phyloP scores from a whole-genome alignment of 1,140 invertebrate genomes.

The Brachionus sp. region DNA sequence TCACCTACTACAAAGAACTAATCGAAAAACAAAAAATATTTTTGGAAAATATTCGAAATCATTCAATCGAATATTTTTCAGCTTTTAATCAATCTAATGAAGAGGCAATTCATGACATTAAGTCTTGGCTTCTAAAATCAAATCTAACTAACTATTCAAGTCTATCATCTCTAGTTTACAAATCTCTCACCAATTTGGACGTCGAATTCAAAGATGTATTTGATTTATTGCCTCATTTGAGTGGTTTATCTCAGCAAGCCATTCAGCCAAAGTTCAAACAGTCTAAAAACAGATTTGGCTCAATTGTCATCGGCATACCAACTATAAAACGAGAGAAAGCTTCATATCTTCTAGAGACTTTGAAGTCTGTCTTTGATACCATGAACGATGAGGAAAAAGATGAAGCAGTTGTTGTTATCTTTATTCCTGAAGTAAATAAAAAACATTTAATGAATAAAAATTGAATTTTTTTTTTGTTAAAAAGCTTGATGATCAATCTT shows the following conservation, averaged over 20 bases:
- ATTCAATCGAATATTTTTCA: not conserved
- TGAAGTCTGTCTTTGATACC: constrained; percentile 78
- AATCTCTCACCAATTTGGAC: constrained; percentile 44
- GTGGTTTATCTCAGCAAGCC: not conserved
- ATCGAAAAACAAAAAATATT: constrained; percentile 21
- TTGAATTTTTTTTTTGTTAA: constrained; percentile 48
- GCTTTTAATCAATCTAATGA: not conserved
- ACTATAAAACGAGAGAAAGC: constrained; percentile 83
- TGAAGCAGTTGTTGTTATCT: constrained; percentile 80
- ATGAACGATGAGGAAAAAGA: constrained; percentile 73
- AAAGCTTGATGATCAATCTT: constrained; percentile 57
- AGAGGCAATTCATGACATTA: not conserved
- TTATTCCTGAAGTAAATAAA: constrained; percentile 72
- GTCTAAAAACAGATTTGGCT: constrained; percentile 59
- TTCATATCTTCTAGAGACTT: constrained; percentile 78
- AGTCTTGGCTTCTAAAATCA: not conserved
- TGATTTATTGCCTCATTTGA: constrained; percentile 37
- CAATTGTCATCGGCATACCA: constrained; percentile 79
- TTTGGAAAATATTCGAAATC: not conserved
- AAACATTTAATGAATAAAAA: not conserved
- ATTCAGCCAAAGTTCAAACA: constrained; percentile 42
- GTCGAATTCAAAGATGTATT: not conserved
- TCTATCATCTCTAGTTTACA: constrained; percentile 30
- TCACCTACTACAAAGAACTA: not conserved
- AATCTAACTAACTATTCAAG: constrained; percentile 28